These are phyloP conservation scores for Struthidea cinerea DNA, from an alignment of 2,113 vertebrate species.

Conservation along the genomic window DNA sequence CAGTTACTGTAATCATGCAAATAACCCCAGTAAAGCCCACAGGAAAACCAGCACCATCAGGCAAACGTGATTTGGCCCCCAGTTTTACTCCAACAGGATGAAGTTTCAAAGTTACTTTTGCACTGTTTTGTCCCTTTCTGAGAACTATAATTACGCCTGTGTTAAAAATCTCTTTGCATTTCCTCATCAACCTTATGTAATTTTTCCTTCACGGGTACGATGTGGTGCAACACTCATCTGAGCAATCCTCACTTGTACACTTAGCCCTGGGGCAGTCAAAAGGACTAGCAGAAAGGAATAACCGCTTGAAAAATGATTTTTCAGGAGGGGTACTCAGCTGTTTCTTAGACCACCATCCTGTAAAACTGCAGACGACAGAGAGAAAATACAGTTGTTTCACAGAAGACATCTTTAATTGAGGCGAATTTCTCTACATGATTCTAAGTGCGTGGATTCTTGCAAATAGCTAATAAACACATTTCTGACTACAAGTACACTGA, in stretches of 20 bases:
- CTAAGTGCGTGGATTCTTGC: background rate
- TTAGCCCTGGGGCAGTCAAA: background rate
- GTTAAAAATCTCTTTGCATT: background rate
- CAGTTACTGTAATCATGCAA: background rate
- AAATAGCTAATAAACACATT: background rate
- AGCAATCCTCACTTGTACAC: background rate
- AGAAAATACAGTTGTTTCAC: background rate
- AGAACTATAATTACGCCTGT: background rate
- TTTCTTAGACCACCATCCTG: background rate
- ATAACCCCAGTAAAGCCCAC: background rate
- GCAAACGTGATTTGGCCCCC: background rate
- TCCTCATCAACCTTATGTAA: background rate
- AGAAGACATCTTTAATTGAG: background rate
- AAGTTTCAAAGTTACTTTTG: background rate
- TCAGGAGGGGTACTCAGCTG: background rate
- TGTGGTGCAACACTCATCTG: background rate
- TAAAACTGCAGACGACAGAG: background rate
- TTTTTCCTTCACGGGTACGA: background rate
- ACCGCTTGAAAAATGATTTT: background rate
- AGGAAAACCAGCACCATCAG: background rate
- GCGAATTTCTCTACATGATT: rapidly evolving
- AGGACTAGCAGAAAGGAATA: background rate
- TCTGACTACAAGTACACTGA: background rate
- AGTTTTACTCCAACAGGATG: background rate
- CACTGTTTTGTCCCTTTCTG: background rate